Evolutionary conservation across 2,113 vertebrate species (phyloP).

Genomic region (Ochotona princeps): DNA sequence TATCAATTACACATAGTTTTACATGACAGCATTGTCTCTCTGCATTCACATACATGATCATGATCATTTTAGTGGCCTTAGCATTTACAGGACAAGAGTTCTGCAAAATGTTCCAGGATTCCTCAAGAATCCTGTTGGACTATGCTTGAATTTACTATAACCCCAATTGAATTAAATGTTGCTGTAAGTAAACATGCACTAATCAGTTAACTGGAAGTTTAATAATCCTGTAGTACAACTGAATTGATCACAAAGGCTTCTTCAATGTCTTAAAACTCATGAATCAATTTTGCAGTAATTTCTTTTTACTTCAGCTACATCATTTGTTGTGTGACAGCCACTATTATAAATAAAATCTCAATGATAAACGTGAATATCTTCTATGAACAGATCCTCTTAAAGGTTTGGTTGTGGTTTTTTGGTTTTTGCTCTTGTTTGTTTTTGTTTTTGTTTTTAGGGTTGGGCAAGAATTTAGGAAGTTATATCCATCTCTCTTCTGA

Average conservation of each 20-base stretch:
- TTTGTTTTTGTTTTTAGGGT: no score
- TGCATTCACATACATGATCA: not conserved
- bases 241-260: not conserved
- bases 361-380: not conserved
- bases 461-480: constrained; percentile 41
- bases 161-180: not conserved
- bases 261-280: constrained; percentile 35
- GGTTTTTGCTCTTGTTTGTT: no score
- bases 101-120: constrained; percentile 26
- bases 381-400: not conserved
- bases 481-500: not conserved
- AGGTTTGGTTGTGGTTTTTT: constrained; percentile 34
- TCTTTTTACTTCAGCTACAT: not conserved
- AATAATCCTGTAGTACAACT: not conserved
- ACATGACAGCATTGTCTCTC: not conserved
- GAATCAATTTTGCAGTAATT: not conserved
- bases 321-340: not conserved
- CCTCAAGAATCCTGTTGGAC: not conserved
- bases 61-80: not conserved
- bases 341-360: not conserved
- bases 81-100: not conserved
- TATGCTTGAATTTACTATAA: not conserved
- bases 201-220: constrained; percentile 12
- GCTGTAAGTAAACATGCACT: not conserved
- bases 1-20: not conserved